These are phyloP conservation scores for Diadema setosum DNA, from an alignment of 35 echinoderm and acorn worm genomes.

Conservation along the genomic window DNA sequence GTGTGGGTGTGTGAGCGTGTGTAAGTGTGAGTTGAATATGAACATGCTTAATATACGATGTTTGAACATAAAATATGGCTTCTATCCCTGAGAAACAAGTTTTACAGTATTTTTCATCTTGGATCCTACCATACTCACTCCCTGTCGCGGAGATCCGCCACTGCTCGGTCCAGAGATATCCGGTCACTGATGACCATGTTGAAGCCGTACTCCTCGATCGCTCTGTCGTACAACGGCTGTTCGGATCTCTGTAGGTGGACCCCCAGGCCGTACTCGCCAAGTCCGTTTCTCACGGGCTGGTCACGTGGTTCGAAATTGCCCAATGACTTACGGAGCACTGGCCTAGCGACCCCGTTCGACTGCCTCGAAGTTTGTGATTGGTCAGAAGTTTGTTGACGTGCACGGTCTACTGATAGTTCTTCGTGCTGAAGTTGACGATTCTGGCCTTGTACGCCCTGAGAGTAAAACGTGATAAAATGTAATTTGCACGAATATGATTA, in stretches of 20 bases:
- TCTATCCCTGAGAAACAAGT: background rate
- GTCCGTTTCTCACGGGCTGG: constrained; percentile 25
- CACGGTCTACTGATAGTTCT: background rate
- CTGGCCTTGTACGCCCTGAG: background rate
- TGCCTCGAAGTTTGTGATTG: background rate
- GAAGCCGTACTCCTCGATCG: constrained; percentile 81
- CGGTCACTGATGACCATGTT: constrained; percentile 83
- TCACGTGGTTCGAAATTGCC: constrained; percentile 45
- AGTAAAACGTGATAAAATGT: too few relatives aligned
- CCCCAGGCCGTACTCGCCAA: constrained; percentile 66
- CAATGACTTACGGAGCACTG: constrained; percentile 31
- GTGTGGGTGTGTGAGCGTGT: background rate
- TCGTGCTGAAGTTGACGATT: background rate
- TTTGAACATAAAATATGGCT: background rate
- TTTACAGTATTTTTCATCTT: background rate
- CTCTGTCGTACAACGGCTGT: constrained; percentile 29
- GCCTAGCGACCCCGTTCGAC: background rate
- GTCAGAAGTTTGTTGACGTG: background rate
- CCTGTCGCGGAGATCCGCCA: constrained; percentile 63
- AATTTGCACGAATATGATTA: too few relatives aligned
- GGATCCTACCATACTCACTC: constrained; percentile 50
- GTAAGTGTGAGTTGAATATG: background rate
- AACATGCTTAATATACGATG: background rate
- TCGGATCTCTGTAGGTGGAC: constrained; percentile 38
- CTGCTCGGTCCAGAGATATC: constrained; percentile 73